These are phyloP conservation scores for Buphagus erythrorhynchus DNA, from an alignment of 2,797 vertebrate species.

Conservation along the genomic window DNA sequence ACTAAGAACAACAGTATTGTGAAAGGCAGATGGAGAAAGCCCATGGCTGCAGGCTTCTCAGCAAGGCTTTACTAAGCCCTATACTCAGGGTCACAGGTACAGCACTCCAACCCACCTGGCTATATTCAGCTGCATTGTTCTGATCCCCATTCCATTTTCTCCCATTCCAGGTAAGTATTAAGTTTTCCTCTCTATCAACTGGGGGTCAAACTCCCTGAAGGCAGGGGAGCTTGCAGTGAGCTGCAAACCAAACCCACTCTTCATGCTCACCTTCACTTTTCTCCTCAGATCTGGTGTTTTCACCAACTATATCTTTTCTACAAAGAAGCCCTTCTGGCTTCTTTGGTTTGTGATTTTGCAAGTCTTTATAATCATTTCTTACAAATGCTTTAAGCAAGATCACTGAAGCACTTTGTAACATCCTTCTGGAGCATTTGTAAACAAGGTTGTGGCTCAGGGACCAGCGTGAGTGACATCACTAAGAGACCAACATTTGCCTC, in stretches of 20 bases:
- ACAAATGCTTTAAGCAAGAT: not conserved
- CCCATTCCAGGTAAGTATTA: not conserved
- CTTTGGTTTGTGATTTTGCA: not conserved
- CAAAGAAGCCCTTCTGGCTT: not conserved
- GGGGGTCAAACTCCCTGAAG: not conserved
- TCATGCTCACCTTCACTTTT: not conserved
- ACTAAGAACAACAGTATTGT: not conserved
- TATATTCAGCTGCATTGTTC: not conserved
- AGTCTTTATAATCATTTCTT: not conserved
- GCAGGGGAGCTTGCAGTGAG: not conserved
- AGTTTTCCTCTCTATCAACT: fast-evolving
- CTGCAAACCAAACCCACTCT: not conserved
- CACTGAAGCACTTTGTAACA: not conserved
- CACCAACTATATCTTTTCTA: not conserved
- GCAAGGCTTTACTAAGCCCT: not conserved
- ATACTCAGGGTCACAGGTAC: fast-evolving
- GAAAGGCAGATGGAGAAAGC: not conserved
- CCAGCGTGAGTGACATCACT: not conserved
- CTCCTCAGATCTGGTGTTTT: not conserved
- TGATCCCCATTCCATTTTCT: not conserved
- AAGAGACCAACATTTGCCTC: not conserved
- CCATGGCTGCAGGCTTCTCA: not conserved
- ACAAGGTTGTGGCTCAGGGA: not conserved
- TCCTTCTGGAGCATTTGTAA: not conserved
- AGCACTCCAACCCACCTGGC: fast-evolving